phyloP scores from a whole-genome alignment of 2,113 vertebrate species.

The Sorex fumeus region DNA sequence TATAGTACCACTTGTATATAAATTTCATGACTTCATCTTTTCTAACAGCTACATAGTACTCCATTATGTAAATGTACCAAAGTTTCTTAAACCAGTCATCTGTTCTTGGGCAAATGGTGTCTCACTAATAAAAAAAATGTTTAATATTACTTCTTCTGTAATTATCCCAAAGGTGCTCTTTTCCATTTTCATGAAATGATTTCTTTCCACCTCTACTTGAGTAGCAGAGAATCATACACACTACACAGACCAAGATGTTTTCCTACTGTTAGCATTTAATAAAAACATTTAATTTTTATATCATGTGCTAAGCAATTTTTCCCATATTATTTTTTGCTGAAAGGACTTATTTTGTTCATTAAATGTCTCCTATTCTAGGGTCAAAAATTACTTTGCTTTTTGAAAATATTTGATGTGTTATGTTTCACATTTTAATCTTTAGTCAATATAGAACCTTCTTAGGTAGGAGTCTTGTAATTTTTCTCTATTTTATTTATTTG shows the following conservation, averaged over 20 bases:
- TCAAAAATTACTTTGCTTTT: background rate
- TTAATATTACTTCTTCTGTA: background rate
- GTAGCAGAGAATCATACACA: background rate
- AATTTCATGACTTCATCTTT: too few species aligned
- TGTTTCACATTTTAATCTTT: slow-evolving; percentile 18
- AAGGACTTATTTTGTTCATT: background rate
- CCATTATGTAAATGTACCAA: too few species aligned
- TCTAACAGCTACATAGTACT: too few species aligned
- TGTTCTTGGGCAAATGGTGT: too few species aligned
- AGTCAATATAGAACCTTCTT: background rate
- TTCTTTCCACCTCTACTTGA: background rate
- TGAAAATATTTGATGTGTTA: background rate
- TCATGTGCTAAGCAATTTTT: background rate
- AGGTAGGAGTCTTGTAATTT: background rate
- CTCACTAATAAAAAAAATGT: background rate
- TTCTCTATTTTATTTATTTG: background rate
- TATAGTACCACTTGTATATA: too few species aligned
- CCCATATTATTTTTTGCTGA: background rate
- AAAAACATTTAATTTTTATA: background rate
- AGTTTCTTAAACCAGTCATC: too few species aligned
- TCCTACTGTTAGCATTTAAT: background rate
- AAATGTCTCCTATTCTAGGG: background rate
- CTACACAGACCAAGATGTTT: background rate
- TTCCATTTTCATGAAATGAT: background rate
- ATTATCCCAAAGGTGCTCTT: background rate